Base-by-base conservation (phyloP, 2,888 invertebrate genomes). In the Platynereis dumerilii region DNA sequence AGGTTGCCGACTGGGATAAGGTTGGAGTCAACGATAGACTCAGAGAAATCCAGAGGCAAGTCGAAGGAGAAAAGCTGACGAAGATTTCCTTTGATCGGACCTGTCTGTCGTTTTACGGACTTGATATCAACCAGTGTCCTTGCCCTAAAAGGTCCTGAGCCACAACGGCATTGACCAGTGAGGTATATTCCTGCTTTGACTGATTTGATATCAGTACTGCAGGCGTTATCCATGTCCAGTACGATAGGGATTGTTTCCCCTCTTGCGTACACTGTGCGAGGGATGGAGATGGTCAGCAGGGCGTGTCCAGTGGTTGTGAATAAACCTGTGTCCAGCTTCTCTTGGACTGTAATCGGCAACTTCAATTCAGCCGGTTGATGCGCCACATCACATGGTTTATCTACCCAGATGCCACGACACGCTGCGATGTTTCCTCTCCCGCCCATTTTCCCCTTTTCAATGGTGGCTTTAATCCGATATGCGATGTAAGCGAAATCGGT, bases 1-100 rank as follows among this genome's bases (percentile, higher is more conserved):
- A 63, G 48, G 26, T 29, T 28, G n/a, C 63, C 63, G 27, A 44
- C 63, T 20, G 63, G 63, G 15, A 63, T 29, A 12, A 63, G 58
- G 58, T 57, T 56, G 24, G 45, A 27, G 29, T 63, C 63, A 5
- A 55, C 48, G 48, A 27, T 27, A 42, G 29, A 22, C 3, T 63
- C 52, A 5, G 17, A n/a, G 27, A 63, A 63, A 10, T 57, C 63
- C 44, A 54, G 42, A 2, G 63, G 63, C 1, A 63, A 1, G 2
- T 29, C 34, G 28, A 56, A 10, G 3, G 12, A 22, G 22, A 45
- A 44, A 7, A 22, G 17, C 28, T 39, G 52, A 24, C 17, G 3
- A 34, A 17, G 24, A 0, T 44, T 48, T 29, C 15, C 2, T 1
- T 17, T 29, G 3, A 63, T 63, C 2, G 56, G 1, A 3, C 48